phyloP scores from a whole-genome alignment of 2,888 invertebrate genomes.

The Eudemis profundana region DNA sequence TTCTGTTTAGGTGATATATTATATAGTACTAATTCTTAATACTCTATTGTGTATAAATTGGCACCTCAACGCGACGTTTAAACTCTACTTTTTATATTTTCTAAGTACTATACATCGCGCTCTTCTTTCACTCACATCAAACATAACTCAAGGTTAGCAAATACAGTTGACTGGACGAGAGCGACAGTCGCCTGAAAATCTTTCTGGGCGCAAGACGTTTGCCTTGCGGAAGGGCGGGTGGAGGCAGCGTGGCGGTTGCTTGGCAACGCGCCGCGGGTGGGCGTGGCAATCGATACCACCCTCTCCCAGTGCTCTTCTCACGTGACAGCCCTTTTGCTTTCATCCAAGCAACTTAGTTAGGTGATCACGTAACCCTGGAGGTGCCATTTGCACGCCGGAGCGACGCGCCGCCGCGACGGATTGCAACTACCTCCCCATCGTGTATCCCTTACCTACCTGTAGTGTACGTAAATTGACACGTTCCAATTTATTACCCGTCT shows the following conservation, averaged over 20 bases:
- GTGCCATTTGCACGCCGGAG: constrained; percentile 31
- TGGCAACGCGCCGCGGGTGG: constrained; percentile 86
- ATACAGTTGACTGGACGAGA: background rate
- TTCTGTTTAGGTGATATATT: no score
- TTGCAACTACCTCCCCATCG: background rate
- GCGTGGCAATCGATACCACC: constrained; percentile 90
- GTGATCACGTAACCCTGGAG: constrained; percentile 32
- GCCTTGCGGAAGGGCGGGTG: constrained; percentile 54
- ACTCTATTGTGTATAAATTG: no score
- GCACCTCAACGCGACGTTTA: no score
- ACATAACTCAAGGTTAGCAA: background rate
- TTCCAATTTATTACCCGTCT: constrained; percentile 1
- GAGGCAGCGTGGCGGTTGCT: constrained; percentile 70
- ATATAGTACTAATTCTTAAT: no score
- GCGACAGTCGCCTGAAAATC: constrained; percentile 25
- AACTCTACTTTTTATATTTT: no score
- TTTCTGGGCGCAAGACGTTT: constrained; percentile 34
- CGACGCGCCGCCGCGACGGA: background rate
- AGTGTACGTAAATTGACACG: constrained; percentile 4
- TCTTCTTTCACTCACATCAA: no score
- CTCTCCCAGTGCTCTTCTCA: constrained; percentile 61
- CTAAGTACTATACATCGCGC: no score
- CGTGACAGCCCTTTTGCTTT: constrained; percentile 65
- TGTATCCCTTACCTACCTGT: background rate
- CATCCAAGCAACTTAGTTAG: constrained; percentile 43